Evolutionary conservation across 2,888 invertebrate genomes (phyloP).

Genomic region (Meghimatium bilineatum): DNA sequence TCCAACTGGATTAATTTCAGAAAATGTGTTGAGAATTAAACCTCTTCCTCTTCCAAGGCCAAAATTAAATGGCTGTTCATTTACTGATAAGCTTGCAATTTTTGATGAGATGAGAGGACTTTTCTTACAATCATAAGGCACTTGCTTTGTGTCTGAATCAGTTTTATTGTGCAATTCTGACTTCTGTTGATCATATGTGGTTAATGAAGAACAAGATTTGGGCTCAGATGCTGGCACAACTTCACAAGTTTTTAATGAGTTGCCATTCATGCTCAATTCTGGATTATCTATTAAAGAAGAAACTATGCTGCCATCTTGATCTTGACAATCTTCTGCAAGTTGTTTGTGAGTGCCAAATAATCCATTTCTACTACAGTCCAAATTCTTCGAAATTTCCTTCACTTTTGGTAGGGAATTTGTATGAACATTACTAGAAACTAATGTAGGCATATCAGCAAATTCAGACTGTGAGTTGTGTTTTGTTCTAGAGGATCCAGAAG

Average conservation of each 20-base stretch:
- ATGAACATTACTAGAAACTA: not conserved
- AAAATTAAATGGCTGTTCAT: not conserved
- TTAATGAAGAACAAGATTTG: not conserved
- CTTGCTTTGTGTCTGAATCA: not conserved
- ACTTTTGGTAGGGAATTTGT: not conserved
- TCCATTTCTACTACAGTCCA: not conserved
- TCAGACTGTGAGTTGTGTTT: not conserved
- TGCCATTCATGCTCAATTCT: not conserved
- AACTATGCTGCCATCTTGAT: not conserved
- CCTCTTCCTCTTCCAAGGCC: slow-evolving; percentile 17
- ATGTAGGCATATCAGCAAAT: not conserved
- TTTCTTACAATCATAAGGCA: not conserved
- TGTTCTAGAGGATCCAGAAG: not conserved
- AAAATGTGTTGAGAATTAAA: not conserved
- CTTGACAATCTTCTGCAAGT: not conserved
- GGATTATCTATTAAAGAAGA: not conserved
- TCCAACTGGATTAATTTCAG: not conserved
- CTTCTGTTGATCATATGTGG: not conserved
- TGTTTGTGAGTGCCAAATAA: not conserved
- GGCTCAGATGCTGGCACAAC: not conserved
- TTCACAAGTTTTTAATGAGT: no score
- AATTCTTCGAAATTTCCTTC: not conserved
- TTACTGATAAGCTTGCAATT: not conserved
- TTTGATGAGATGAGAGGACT: not conserved
- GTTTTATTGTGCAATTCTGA: not conserved